Base-by-base conservation (phyloP, 2,888 invertebrate genomes). In the Malachius bipustulatus region DNA sequence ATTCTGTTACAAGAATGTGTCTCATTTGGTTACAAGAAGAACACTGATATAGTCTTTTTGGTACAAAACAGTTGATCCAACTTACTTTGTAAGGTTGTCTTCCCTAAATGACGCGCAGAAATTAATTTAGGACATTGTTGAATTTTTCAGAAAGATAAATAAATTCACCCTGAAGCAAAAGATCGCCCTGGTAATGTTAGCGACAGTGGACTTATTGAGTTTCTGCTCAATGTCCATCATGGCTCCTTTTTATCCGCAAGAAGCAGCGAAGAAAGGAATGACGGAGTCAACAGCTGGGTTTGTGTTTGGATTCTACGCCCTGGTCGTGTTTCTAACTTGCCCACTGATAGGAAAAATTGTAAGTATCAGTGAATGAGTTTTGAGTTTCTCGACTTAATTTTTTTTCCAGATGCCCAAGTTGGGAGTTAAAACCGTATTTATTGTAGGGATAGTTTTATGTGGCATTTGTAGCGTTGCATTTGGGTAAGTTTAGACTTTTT, bases 141-240 rank as follows among this genome's bases (percentile, higher is more conserved):
- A n/a, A n/a, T n/a, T n/a, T n/a, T n/a, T 6, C 40, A 53, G 72
- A 10, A 70, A 71, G 14, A 71, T 69, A 42, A 63, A 65, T 6
- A 59, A 61, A 41, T 67, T 74, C 34, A 64, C 70, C 4, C 56
- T 62, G 3, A 61, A 62, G n/a, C 75, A 75, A 55, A 64, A 69
- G 35, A 51, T 75, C 26, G 71, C 75, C 2, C 61, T 79, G 33
- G 63, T 66, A 2, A 73, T 77, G 19, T 59, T 81, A 27, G 75
- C 76, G 2, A 55, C 77, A 8, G 77, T 78, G 30, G 78, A 80
- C 57, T 80, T 81, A 57, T 74, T 77, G 64, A 75, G 77, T 50
- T 80, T 77, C 59, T 77, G 79, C 46, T 75, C 77, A 10, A 79
- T 81, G 76, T 80, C 81, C 31, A 74, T 83, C 38, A 75, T 82